Conservation (phyloP, 2,797 vertebrate species). For the Clamator glandarius region DNA sequence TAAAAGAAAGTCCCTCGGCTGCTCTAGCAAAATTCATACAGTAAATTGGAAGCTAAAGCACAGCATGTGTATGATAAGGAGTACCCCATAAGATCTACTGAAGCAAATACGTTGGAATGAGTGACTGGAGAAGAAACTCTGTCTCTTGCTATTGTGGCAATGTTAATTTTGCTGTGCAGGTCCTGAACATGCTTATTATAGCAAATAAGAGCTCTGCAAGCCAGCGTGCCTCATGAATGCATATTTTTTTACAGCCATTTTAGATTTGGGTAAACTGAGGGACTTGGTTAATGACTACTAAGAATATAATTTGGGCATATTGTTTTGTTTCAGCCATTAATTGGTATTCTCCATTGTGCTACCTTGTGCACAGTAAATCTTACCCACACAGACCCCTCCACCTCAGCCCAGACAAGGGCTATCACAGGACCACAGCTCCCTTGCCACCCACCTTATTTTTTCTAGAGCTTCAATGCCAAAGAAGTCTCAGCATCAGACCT, state of each 20-base stretch:
- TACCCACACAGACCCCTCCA: fast-evolving
- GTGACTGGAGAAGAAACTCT: background rate
- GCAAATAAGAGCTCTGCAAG: background rate
- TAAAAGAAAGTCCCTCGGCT: background rate
- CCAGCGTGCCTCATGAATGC: fast-evolving
- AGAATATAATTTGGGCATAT: background rate
- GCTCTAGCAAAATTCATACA: background rate
- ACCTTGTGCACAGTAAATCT: background rate
- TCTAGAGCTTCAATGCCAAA: background rate
- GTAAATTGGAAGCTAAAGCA: background rate
- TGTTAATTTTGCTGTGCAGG: background rate
- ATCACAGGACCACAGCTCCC: background rate
- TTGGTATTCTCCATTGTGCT: background rate
- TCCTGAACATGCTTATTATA: background rate
- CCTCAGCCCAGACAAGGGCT: background rate
- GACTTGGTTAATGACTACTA: background rate
- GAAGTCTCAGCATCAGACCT: background rate
- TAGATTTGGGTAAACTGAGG: background rate
- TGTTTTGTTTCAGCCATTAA: background rate
- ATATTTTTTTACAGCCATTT: background rate
- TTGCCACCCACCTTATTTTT: background rate
- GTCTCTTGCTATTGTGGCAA: background rate
- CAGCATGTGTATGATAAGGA: background rate
- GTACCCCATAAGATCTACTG: background rate
- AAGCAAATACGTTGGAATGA: background rate